Conservation (phyloP, 2,888 invertebrate species). For the Scaptomyza polygonia region DNA sequence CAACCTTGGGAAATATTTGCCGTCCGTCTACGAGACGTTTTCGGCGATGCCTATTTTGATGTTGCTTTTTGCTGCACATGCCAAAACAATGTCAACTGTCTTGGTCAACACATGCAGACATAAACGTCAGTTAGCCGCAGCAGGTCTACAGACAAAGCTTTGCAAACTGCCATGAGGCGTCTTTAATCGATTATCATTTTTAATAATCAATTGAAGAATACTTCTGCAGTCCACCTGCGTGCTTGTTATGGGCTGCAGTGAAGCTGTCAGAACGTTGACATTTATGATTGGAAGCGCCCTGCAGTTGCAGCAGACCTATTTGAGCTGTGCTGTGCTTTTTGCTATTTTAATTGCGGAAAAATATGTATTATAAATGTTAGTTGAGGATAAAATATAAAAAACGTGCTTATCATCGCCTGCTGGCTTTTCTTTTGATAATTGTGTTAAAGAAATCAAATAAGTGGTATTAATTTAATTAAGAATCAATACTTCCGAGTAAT, state of each 20-base stretch:
- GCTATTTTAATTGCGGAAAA: slow-evolving; percentile 68
- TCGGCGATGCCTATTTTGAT: slow-evolving; percentile 60
- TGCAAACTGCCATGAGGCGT: slow-evolving; percentile 43
- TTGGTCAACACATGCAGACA: slow-evolving; percentile 84
- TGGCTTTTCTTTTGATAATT: too few relatives aligned
- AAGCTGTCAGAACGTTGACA: slow-evolving; percentile 60
- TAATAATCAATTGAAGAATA: slow-evolving; percentile 83
- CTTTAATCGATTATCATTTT: slow-evolving; percentile 85
- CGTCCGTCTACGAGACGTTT: slow-evolving; percentile 53
- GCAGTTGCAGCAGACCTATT: slow-evolving; percentile 21
- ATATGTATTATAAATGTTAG: slow-evolving; percentile 17
- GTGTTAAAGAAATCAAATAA: too few relatives aligned
- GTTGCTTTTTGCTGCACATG: slow-evolving; percentile 53
- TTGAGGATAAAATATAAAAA: slow-evolving; percentile 22
- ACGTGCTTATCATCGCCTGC: neutral
- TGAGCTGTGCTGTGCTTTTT: slow-evolving; percentile 20
- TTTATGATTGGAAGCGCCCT: slow-evolving; percentile 68
- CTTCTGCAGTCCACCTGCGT: slow-evolving; percentile 34
- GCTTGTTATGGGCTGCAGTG: slow-evolving; percentile 52
- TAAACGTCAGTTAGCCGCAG: slow-evolving; percentile 77
- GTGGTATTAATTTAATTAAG: too few relatives aligned
- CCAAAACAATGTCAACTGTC: slow-evolving; percentile 82
- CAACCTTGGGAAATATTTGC: slow-evolving; percentile 60
- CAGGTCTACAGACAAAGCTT: slow-evolving; percentile 38
- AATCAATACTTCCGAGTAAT: too few relatives aligned